Base-by-base conservation (phyloP, 1,140 invertebrate genomes). In the Drosophila tristis region DNA sequence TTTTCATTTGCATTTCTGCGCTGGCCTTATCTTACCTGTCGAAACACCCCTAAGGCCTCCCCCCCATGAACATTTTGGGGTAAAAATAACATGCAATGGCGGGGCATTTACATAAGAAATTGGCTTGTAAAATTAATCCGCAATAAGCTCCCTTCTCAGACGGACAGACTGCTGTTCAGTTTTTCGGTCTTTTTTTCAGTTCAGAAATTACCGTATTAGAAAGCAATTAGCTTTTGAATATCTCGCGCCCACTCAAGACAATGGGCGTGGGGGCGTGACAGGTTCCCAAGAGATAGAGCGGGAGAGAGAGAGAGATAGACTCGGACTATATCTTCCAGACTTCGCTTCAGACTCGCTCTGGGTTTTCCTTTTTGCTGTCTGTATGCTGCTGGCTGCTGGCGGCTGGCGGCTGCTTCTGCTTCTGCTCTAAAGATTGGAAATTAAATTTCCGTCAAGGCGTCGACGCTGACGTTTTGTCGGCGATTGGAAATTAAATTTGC, bases 121-220 rank as follows among this genome's bases (percentile, higher is more conserved):
- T 91, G 87, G 85, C 89, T 86, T 86, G 89, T 91, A 90, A 81
- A 91, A 91, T 90, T 91, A 91, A 91, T 91, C 89, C 85, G 74
- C 89, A 91, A 91, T 91, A 91, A 91, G 89, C 81, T 79, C 65
- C 58, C 58, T 56, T 76, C 81, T 4, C 67, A 82, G 78, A 73
- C 66, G 65, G 45, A 25, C 62, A 66, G 11, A 60, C 55, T 66
- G 43, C 73, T 80, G 78, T 59, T 63, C 31, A 9, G 35, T 39
- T 13, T 35, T 20, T 20, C 20, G 20, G 1, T 20, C 2, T 20
- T 20, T 39, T 13, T 29, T 29, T 7, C 9, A 13, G 35, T 39
- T 13, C 35, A 39, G 80, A 91, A 91, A 91, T 91, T 91, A 82
- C 68, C 72, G 90, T 84, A 91, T 91, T 91, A 91, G 87, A 91